Evolutionary conservation across 2,797 vertebrate species (phyloP), one percentile per base, ranked within the genome.

Genomic region (Lagodon rhomboides): DNA sequence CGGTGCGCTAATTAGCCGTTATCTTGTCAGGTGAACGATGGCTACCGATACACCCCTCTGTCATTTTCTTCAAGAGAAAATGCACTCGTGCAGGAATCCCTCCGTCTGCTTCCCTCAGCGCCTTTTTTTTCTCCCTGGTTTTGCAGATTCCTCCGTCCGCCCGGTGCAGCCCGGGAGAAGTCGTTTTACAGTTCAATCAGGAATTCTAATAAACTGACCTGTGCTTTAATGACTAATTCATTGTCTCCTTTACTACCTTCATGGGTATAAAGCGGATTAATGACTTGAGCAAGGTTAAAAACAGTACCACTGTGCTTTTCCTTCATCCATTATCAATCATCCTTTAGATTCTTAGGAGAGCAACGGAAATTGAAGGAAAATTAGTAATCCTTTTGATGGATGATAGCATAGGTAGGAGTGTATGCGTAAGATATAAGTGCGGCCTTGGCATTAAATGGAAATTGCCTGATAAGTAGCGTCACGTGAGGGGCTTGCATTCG

Each of bases 261-360:
- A 87, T 93, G 93, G 94, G 93, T 93, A 95, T 95, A 95, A 95
- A 95, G 91, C 85, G 89, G 93, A 95, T 95, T 95, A 95, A 95
- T 95, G 95, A 94, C 94, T 95, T 93, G 90, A 95, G 93, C 93
- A 94, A 95, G 95, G 94, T 95, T 95, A 96, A 95, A 95, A 95
- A 96, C 94, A 94, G 94, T 94, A 92, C 90, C 91, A 83, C 93
- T 87, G 91, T 91, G 93, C 93, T 93, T 95, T 95, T 89, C 89
- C 93, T 94, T 92, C 87, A 86, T 90, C 92, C 75, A 80, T 92
- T 94, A 95, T 95, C 95, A 95, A 95, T 96, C 94, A 95, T 92
- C 87, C 93, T 93, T 93, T 93, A 91, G 93, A 92, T 94, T 94
- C 93, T 94, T 91, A 76, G 88, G 92, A 93, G 94, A 92, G 91